Conservation (phyloP, 1,140 invertebrate genomes). For the Ditylenchus dipsaci region DNA sequence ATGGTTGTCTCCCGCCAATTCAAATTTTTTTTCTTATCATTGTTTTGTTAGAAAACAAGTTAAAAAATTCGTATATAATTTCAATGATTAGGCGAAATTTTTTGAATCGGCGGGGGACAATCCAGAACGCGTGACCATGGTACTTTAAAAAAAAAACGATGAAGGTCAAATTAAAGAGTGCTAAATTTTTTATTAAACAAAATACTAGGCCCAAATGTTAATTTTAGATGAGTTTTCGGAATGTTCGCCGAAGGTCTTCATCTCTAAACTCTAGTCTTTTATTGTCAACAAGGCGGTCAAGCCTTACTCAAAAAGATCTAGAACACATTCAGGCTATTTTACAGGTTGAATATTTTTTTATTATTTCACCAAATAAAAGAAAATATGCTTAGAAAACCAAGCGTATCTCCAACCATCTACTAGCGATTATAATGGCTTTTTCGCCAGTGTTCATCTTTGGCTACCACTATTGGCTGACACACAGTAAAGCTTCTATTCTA, state of each 20-base stretch:
- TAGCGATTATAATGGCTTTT: not conserved
- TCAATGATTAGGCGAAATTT: no score
- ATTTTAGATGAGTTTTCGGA: conserved; percentile 4
- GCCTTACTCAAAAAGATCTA: conserved; percentile 18
- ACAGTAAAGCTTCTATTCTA: not conserved
- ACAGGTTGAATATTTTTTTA: not conserved
- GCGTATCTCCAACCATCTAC: not conserved
- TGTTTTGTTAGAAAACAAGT: no score
- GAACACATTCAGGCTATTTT: conserved; percentile 17
- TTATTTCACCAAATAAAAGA: not conserved
- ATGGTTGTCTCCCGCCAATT: no score
- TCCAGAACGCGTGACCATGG: no score
- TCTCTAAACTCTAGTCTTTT: conserved; percentile 9
- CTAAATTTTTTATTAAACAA: no score
- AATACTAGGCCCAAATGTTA: no score
- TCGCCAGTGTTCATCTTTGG: not conserved
- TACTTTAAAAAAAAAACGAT: no score
- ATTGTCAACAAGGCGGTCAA: conserved; percentile 17
- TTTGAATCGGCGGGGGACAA: no score
- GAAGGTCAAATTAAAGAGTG: no score
- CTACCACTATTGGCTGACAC: conserved; percentile 1
- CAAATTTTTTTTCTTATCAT: no score
- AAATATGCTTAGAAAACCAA: conserved; percentile 5
- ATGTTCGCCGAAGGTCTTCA: conserved; percentile 26
- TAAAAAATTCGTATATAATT: no score